phyloP scores from a whole-genome alignment of 1,140 invertebrate species.

The Akabosia matsudoensis region DNA sequence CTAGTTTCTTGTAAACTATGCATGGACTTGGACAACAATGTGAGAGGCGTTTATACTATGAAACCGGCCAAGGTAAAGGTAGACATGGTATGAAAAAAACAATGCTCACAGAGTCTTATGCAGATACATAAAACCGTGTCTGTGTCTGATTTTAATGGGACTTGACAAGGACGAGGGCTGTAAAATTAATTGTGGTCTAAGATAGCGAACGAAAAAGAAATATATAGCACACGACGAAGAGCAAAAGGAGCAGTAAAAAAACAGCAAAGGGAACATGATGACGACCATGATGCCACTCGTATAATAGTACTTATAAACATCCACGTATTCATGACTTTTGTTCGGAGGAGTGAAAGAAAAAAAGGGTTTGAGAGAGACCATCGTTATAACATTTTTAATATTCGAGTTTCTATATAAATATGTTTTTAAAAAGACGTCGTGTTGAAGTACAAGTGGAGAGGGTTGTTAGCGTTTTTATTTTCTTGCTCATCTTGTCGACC shows the following conservation, averaged over 20 bases:
- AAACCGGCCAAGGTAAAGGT: too few relatives aligned
- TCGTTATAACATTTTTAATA: neutral
- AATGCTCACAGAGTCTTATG: too few relatives aligned
- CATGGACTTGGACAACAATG: neutral
- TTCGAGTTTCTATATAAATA: neutral
- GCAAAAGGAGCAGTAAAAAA: conserved; percentile 21
- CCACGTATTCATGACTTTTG: conserved; percentile 14
- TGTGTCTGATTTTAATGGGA: conserved; percentile 47
- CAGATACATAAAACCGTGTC: neutral
- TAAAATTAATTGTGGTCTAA: conserved; percentile 48
- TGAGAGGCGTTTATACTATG: neutral
- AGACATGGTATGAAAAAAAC: too few relatives aligned
- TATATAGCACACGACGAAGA: conserved; percentile 19
- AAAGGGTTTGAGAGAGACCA: neutral
- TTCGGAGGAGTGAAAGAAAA: conserved; percentile 2
- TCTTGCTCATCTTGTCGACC: neutral
- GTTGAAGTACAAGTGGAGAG: neutral
- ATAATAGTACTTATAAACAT: conserved; percentile 21
- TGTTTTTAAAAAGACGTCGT: neutral
- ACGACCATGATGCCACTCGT: neutral
- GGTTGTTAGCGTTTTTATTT: conserved; percentile 16
- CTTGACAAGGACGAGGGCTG: conserved; percentile 46
- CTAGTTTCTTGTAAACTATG: neutral
- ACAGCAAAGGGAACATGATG: neutral
- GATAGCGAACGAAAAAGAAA: conserved; percentile 37